Evolutionary conservation across 1,140 invertebrate genomes (phyloP), one percentile per base, ranked within the genome.

Genomic region (Zaprionus ghesquierei): DNA sequence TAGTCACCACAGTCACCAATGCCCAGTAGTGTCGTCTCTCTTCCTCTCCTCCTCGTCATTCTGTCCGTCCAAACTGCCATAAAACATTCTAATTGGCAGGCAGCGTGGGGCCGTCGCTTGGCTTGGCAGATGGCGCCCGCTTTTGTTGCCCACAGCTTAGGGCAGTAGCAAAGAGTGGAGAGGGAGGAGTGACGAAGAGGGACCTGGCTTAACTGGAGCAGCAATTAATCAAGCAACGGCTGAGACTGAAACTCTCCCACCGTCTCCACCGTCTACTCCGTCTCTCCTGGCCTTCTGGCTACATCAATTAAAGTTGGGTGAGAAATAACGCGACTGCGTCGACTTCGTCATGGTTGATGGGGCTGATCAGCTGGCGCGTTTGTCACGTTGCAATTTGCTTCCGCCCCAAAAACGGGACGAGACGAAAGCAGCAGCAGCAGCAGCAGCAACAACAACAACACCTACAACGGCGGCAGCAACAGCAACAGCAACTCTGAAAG

Each of bases 21-120:
- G 35, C 54, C 51, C 25, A 60, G 23, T 65, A 62, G 58, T 75
- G 77, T 69, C 69, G 62, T 44, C 66, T 49, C 51, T 20, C 41
- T 8, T 5, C 2, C 35, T 41, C 18, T 46, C 41, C 41, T 41
- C 18, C 22, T 18, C 41, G 9, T 20, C 41, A 31, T n/a, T 15
- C 22, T 12, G 62, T 31, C 41, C 20, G 41, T 46, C 41, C 54
- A 49, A 50, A 41, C 25, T 56, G 63, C 54, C 70, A 76, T 66
- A 79, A 75, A 79, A 54, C 81, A 85, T 81, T 81, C 82, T 86
- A 81, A 87, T 75, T 86, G 82, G 78, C 70, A 74, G 55, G 56
- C 64, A 74, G 58, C 65, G 70, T 74, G 71, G 58, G 58, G 71
- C 58, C 44, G 31, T 10, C 41, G 49, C 15, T n/a, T n/a, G n/a